Conservation (phyloP, 2,888 invertebrate species). For the Protonemura montana region DNA sequence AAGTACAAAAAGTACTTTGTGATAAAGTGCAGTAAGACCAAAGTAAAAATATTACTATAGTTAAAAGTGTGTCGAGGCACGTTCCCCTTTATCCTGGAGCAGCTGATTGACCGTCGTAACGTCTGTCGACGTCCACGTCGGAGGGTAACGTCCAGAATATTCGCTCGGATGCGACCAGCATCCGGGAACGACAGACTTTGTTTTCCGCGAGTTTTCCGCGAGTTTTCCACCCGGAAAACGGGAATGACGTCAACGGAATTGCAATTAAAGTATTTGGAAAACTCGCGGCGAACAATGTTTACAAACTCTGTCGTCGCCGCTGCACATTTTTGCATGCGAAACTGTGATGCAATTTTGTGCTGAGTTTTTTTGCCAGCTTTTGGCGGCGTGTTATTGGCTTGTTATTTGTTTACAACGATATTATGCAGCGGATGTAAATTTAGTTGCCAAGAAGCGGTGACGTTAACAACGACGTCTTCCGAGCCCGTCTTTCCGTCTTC, state of each 20-base stretch:
- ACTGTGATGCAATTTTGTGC: background rate
- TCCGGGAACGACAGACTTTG: background rate
- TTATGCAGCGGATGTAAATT: background rate
- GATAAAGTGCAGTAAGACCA: too few species aligned
- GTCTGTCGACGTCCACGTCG: too few species aligned
- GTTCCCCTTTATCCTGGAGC: too few species aligned
- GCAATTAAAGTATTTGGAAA: background rate
- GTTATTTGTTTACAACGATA: background rate
- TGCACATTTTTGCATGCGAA: background rate
- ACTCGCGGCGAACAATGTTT: background rate
- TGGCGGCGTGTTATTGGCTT: background rate
- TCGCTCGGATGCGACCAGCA: too few species aligned
- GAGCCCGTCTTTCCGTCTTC: too few species aligned
- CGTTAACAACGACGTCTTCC: too few species aligned
- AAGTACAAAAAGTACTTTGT: too few species aligned
- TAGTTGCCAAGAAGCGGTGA: too few species aligned
- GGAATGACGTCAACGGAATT: background rate
- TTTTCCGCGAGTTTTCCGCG: background rate
- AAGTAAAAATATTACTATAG: too few species aligned
- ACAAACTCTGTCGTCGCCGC: background rate
- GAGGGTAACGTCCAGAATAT: too few species aligned
- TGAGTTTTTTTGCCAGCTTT: background rate
- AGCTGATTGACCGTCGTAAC: too few species aligned
- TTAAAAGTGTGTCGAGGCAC: too few species aligned
- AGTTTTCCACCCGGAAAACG: background rate